phyloP scores from a whole-genome alignment of 2,113 vertebrate genomes.

The Thunnus thynnus region DNA sequence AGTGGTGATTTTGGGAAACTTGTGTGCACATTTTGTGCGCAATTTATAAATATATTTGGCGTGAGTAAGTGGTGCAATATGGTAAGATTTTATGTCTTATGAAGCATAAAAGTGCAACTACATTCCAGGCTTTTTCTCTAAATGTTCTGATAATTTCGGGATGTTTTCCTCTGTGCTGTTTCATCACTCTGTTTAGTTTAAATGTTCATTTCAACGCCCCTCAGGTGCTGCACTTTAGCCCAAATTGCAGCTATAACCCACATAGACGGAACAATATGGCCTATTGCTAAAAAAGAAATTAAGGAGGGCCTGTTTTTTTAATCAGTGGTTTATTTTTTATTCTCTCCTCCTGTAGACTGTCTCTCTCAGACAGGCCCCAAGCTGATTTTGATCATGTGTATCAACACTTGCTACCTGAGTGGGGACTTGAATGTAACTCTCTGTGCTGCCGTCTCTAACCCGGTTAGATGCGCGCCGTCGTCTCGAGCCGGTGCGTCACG shows the following conservation, averaged over 20 bases:
- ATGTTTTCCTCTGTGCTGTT: not conserved
- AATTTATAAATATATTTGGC: not conserved
- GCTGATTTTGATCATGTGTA: constrained; percentile 22
- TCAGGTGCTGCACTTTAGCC: not conserved
- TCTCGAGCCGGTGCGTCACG: constrained; percentile 66
- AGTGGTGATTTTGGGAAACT: not conserved
- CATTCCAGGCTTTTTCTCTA: not conserved
- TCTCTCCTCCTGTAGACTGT: no score
- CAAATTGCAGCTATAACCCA: not conserved
- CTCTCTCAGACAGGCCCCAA: not conserved
- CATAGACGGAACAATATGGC: no score
- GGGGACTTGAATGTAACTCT: constrained; percentile 24
- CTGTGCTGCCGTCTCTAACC: constrained; percentile 59
- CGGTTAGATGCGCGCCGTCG: constrained; percentile 37
- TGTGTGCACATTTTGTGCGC: not conserved
- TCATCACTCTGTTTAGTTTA: no score
- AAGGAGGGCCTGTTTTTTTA: not conserved
- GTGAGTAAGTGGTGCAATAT: not conserved
- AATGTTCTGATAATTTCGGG: not conserved
- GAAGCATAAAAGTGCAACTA: not conserved
- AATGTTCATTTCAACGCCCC: not conserved
- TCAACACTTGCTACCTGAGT: constrained; percentile 29
- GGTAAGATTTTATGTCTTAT: not conserved
- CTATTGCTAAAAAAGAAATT: not conserved
- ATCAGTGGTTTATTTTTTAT: not conserved